Base-by-base conservation (phyloP, 2,797 vertebrate genomes). In the Dermochelys coriacea region DNA sequence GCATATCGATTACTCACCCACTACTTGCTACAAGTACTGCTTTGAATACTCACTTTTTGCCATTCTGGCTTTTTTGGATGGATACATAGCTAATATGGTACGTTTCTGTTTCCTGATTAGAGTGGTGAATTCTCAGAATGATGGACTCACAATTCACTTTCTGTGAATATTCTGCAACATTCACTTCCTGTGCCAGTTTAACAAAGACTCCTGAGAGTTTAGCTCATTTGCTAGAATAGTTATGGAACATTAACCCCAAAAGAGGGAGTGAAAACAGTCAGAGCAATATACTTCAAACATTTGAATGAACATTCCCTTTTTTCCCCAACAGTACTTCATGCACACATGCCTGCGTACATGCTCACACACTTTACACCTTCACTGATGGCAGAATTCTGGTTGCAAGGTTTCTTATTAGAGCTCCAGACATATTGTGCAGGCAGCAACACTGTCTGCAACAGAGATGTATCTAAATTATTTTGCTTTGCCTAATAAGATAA, bases 391-490 rank as follows among this genome's bases (percentile, higher is more conserved):
- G 12, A 49, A 93, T 85, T 89, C 91, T 85, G 29, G 19, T 80
- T 18, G 21, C 75, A 86, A 94, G 55, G 31, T 54, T 94, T 85
- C 90, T 92, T 80, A 57, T 88, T 47, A 0, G 0, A 85, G 93
- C 31, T 87, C 50, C 14, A 31, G 49, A 31, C 80, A 49, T 87
- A 91, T 2, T 85, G 4, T 41, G 93, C 74, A 91, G 68, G 21
- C 64, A 57, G 6, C 85, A 86, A 6, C 37, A 79, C 51, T 4
- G 18, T 79, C 54, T 80, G 37, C 54, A 93, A 47, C 3, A 84
- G 34, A 85, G 55, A 51, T 54, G 93, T 94, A 90, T 80, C 11
- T 52, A 37, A 84, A 52, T 84, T 91, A 68, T 90, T 95, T 94
- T 88, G 45, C 51, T 34, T 41, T 93, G 27, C 80, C 54, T 91